Conservation (phyloP, 2,888 invertebrate genomes). For the Pocota personata region DNA sequence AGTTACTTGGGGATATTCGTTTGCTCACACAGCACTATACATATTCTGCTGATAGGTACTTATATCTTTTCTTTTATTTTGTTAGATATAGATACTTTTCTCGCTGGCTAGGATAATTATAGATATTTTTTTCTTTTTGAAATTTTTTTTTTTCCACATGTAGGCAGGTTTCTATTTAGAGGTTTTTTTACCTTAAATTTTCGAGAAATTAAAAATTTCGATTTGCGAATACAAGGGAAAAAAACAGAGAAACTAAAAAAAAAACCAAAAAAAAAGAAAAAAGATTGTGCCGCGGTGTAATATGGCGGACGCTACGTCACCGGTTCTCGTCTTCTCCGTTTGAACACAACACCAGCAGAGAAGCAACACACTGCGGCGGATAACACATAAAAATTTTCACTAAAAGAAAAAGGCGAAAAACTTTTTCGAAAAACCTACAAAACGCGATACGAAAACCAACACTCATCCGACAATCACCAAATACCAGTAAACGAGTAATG, state of each 20-base stretch:
- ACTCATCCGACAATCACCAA: slow-evolving; percentile 46
- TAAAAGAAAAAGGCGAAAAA: slow-evolving; percentile 61
- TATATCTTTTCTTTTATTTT: not conserved
- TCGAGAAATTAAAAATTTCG: slow-evolving; percentile 60
- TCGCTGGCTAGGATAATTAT: slow-evolving; percentile 46
- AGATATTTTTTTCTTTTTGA: slow-evolving; percentile 12
- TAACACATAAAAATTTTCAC: slow-evolving; percentile 62
- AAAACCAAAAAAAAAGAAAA: slow-evolving; percentile 74
- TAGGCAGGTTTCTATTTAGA: not conserved
- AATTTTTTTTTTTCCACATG: not conserved
- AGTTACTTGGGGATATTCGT: slow-evolving; percentile 9
- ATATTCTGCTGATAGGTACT: not conserved
- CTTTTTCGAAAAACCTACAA: slow-evolving; percentile 51
- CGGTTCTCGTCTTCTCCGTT: slow-evolving; percentile 81
- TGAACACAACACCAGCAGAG: slow-evolving; percentile 75
- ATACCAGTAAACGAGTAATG: slow-evolving; percentile 40
- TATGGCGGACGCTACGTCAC: slow-evolving; percentile 83
- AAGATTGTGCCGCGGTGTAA: slow-evolving; percentile 82
- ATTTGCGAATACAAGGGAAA: slow-evolving; percentile 45
- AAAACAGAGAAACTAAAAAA: slow-evolving; percentile 60
- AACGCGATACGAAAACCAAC: slow-evolving; percentile 39
- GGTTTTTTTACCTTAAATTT: slow-evolving; percentile 68
- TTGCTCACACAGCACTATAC: slow-evolving; percentile 34
- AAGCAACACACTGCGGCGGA: slow-evolving; percentile 74
- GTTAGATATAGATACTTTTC: slow-evolving; percentile 17